phyloP scores from a whole-genome alignment of 2,888 invertebrate genomes.

The Harpagoxenus sublaevis region DNA sequence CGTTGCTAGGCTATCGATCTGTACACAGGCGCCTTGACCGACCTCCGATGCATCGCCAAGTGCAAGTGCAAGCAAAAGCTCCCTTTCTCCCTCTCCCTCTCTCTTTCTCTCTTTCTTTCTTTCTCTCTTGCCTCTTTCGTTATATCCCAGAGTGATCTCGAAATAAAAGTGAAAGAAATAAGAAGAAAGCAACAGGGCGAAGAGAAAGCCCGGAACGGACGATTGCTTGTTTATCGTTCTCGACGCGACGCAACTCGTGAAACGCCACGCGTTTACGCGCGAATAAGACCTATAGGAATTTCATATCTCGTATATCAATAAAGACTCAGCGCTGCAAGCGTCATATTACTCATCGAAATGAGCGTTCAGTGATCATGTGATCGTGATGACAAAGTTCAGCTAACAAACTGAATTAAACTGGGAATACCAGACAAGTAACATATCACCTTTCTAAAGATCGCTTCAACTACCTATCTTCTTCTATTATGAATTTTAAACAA shows the following conservation, averaged over 20 bases:
- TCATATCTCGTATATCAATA: constrained; percentile 29
- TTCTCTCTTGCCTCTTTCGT: background rate
- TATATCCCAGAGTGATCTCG: constrained; percentile 17
- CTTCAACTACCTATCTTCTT: background rate
- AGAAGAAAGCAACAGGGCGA: background rate
- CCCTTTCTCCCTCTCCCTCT: constrained; percentile 67
- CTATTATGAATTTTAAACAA: background rate
- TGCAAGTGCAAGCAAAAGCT: constrained; percentile 85
- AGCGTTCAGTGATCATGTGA: constrained; percentile 6
- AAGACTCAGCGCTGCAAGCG: background rate
- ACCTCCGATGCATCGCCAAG: constrained; percentile 83
- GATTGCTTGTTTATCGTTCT: constrained; percentile 7
- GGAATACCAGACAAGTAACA: background rate
- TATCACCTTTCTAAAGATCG: background rate
- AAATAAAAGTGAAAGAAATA: constrained; percentile 30
- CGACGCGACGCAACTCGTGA: constrained; percentile 4
- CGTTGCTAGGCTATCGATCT: constrained; percentile 85
- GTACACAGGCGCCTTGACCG: constrained; percentile 84
- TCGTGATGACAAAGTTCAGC: constrained; percentile 9
- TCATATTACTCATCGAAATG: constrained; percentile 44
- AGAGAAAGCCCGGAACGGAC: constrained; percentile 11
- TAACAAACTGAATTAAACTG: background rate
- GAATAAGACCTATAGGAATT: background rate
- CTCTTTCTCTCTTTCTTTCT: background rate
- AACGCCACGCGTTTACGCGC: background rate